Evolutionary conservation across 2,797 vertebrate species (phyloP).

Genomic region (Aselliscus stoliczkanus): DNA sequence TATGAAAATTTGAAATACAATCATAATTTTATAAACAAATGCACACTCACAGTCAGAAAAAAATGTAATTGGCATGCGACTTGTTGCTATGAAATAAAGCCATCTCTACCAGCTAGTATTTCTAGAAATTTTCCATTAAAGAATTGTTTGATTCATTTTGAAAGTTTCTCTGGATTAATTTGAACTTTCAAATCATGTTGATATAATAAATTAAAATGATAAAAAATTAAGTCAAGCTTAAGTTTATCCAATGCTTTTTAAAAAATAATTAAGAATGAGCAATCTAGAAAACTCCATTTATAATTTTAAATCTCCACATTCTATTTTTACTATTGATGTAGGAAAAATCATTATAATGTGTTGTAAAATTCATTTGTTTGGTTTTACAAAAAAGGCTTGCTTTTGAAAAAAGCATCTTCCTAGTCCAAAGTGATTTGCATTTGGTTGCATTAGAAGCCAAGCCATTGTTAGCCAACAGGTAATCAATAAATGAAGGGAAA

Average conservation of each 20-base stretch:
- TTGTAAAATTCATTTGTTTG: background rate
- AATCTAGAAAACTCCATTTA: background rate
- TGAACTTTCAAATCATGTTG: constrained; percentile 34
- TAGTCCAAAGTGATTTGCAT: background rate
- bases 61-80: background rate
- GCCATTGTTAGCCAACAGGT: background rate
- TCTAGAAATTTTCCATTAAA: background rate
- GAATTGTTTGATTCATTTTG: background rate
- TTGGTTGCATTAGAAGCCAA: background rate
- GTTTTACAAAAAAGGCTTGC: background rate
- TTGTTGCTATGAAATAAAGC: background rate
- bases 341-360: background rate
- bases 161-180: constrained; percentile 33
- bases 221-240: constrained; percentile 39
- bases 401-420: background rate
- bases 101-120: background rate
- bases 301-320: constrained; percentile 25
- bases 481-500: background rate
- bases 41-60: constrained; percentile 1
- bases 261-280: constrained; percentile 13
- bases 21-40: constrained; percentile 1
- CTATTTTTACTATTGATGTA: background rate
- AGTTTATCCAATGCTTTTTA: background rate
- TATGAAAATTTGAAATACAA: constrained; percentile 23
- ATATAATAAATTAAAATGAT: constrained; percentile 26